Evolutionary conservation across 2,113 vertebrate species (phyloP).

Genomic region (Hylia prasina): DNA sequence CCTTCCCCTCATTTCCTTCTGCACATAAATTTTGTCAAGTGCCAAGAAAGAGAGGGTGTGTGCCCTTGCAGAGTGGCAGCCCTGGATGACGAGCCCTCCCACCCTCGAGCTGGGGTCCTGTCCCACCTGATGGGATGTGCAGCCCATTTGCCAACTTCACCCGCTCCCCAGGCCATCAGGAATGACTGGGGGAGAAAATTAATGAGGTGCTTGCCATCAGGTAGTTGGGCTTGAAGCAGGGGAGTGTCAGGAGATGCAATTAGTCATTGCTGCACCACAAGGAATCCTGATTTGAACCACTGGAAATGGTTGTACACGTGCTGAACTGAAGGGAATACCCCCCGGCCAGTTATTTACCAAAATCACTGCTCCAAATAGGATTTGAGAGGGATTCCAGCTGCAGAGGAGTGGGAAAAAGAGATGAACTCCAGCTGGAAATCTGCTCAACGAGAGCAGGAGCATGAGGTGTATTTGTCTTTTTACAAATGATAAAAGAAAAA

Average conservation of each 20-base stretch:
- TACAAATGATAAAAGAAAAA: background rate
- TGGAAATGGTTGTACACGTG: background rate
- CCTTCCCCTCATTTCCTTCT: background rate
- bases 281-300: background rate
- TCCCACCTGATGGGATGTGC: background rate
- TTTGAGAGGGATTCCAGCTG: background rate
- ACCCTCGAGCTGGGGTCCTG: accelerated
- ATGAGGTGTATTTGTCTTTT: background rate
- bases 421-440: background rate
- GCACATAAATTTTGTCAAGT: background rate
- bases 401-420: background rate
- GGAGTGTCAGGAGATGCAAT: background rate
- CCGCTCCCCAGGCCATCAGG: accelerated
- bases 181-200: accelerated
- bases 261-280: background rate
- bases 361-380: background rate
- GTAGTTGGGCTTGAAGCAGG: background rate
- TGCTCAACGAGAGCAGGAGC: background rate
- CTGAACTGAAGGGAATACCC: background rate
- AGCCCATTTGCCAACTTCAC: accelerated
- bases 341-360: background rate
- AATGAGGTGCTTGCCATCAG: background rate
- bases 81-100: accelerated
- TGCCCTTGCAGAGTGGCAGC: background rate
- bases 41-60: background rate